These are phyloP conservation scores for Chloroclysta siterata DNA, from an alignment of 2,888 invertebrate genomes.

Conservation along the genomic window DNA sequence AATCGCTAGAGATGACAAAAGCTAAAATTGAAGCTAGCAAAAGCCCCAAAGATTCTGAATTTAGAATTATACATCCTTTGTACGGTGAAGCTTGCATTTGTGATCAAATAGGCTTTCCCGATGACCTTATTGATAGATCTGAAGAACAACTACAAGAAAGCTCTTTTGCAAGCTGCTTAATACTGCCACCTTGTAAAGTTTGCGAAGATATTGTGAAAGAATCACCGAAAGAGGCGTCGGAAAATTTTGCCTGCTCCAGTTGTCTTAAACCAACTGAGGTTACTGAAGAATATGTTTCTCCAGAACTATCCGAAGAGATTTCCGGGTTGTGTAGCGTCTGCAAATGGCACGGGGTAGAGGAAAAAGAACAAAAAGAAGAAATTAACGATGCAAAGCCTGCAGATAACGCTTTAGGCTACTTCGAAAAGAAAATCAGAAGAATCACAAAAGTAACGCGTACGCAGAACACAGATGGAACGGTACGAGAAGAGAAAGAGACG, in stretches of 20 bases:
- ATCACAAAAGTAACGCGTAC: constrained; percentile 52
- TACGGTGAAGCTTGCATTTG: constrained; percentile 32
- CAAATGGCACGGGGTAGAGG: constrained; percentile 7
- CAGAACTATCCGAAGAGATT: constrained; percentile 3
- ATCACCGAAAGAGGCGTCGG: not conserved
- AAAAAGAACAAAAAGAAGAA: constrained; percentile 2
- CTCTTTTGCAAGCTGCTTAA: not conserved
- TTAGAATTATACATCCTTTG: constrained; percentile 17
- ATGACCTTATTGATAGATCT: constrained; percentile 19
- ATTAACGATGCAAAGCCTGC: constrained; percentile 4
- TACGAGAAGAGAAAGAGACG: constrained; percentile 51
- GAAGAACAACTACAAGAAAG: not conserved
- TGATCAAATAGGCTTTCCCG: constrained; percentile 5
- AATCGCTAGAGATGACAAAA: constrained; percentile 46
- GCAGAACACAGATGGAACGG: constrained; percentile 52
- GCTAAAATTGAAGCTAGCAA: constrained; percentile 37
- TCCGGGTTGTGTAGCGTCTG: constrained; percentile 25
- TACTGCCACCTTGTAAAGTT: constrained; percentile 17
- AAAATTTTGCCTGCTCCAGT: not conserved
- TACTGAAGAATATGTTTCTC: constrained; percentile 9
- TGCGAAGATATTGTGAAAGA: constrained; percentile 9
- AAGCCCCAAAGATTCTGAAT: constrained; percentile 9
- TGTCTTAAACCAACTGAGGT: not conserved
- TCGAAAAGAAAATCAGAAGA: constrained; percentile 51
- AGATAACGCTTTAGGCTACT: constrained; percentile 47